Percentiles rank a stretch among this genome's conserved stretches.
These are phyloP conservation scores for Ophion slaviceki DNA, from an alignment of 2,888 invertebrate genomes.

Conservation along the genomic window DNA sequence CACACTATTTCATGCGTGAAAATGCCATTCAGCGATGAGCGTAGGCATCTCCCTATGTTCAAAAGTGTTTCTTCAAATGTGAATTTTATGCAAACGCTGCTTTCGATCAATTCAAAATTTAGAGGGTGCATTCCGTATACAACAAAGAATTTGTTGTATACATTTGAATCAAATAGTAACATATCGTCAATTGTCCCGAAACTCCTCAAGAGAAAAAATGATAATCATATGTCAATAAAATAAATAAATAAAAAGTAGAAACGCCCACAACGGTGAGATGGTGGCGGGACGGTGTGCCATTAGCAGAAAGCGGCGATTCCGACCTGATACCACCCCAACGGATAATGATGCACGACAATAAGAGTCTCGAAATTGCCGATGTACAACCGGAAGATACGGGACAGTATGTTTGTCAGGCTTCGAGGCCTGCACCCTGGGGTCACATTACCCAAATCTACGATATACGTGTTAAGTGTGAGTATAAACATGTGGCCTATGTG, in stretches of 20 bases:
- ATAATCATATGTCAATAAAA: neutral
- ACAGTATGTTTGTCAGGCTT: constrained; percentile 88
- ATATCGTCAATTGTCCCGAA: no score
- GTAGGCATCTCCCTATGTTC: no score
- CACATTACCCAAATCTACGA: constrained; percentile 90
- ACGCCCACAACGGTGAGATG: constrained; percentile 75
- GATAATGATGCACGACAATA: constrained; percentile 88
- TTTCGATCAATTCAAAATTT: no score
- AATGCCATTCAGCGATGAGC: no score
- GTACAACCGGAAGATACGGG: constrained; percentile 87
- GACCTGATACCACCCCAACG: constrained; percentile 85
- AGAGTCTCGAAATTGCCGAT: constrained; percentile 88
- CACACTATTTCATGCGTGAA: no score
- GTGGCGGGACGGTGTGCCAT: constrained; percentile 81
- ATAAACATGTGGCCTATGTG: neutral
- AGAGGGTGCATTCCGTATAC: no score
- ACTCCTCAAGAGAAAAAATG: neutral
- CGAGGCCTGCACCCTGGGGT: constrained; percentile 88
- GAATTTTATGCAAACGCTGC: no score
- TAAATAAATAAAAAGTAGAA: neutral
- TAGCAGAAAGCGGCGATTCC: constrained; percentile 87
- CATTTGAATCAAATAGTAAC: no score
- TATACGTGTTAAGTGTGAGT: constrained; percentile 92
- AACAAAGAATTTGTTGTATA: no score
- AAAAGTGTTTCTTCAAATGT: no score